Conservation (phyloP, 2,888 invertebrate species). For the Ophion slaviceki region DNA sequence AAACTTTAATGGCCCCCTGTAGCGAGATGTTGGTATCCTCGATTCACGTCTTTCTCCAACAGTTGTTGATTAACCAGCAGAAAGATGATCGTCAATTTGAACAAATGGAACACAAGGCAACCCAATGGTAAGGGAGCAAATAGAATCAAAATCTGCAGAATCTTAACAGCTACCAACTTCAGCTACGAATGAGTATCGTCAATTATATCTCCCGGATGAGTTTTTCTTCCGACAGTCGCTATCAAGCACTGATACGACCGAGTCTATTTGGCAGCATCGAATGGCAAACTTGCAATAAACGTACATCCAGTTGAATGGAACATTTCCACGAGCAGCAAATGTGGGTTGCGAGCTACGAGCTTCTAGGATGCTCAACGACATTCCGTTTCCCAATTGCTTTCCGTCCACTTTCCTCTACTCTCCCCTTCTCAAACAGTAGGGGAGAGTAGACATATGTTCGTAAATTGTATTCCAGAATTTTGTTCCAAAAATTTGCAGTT, state of each 20-base stretch:
- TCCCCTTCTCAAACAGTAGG: neutral
- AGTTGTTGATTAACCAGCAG: neutral
- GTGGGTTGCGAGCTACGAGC: constrained; percentile 41
- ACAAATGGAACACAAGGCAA: neutral
- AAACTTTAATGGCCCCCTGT: constrained; percentile 71
- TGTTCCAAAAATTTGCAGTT: no score
- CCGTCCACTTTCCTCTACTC: neutral
- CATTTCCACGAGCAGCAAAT: constrained; percentile 25
- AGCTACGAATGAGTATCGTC: no score
- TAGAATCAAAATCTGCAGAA: no score
- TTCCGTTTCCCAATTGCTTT: constrained; percentile 17
- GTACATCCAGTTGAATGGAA: constrained; percentile 19
- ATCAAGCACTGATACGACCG: constrained; percentile 73
- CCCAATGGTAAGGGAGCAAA: neutral
- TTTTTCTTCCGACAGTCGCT: constrained; percentile 10
- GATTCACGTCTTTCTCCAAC: neutral
- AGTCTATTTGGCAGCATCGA: constrained; percentile 11
- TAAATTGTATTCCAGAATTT: no score
- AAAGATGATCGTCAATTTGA: neutral
- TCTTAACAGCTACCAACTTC: no score
- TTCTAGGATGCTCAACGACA: constrained; percentile 50
- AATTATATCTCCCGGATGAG: no score
- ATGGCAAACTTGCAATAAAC: constrained; percentile 40
- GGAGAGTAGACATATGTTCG: no score
- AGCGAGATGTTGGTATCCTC: neutral